These are phyloP conservation scores for Agrochola circellaris DNA, from an alignment of 2,888 invertebrate species.

Conservation along the genomic window DNA sequence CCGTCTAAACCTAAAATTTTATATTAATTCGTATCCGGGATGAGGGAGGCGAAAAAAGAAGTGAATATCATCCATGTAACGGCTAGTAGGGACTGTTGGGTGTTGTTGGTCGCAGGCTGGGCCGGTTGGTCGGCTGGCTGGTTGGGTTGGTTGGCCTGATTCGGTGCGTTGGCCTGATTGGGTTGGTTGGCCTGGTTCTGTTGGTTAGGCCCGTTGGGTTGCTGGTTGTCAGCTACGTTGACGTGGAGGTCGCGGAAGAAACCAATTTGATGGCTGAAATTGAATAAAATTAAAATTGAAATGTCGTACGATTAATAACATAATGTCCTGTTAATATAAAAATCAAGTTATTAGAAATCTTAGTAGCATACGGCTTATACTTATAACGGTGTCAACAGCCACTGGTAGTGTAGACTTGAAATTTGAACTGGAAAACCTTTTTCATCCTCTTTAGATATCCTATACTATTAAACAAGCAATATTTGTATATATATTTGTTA, in stretches of 20 bases:
- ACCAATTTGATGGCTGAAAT: conserved; percentile 93
- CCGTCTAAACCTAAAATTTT: conserved; percentile 25
- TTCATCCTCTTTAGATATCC: not conserved
- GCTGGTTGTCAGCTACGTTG: conserved; percentile 71
- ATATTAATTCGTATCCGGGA: conserved; percentile 94
- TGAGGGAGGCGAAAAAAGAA: conserved; percentile 97
- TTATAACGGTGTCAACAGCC: not conserved
- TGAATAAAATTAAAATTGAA: not conserved
- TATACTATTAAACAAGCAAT: no score
- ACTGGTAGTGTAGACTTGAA: not conserved
- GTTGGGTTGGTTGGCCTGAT: conserved; percentile 51
- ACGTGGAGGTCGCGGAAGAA: conserved; percentile 92
- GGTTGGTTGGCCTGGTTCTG: conserved; percentile 58
- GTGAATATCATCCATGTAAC: conserved; percentile 97
- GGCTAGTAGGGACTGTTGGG: conserved; percentile 90
- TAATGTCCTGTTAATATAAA: not conserved
- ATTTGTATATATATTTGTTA: no score
- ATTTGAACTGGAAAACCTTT: not conserved
- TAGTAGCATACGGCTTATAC: not conserved
- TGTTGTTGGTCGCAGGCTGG: conserved; percentile 55
- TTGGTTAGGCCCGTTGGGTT: conserved; percentile 41
- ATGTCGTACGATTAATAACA: not conserved
- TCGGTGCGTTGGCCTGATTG: conserved; percentile 45
- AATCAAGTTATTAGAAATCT: not conserved
- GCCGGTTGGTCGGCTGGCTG: conserved; percentile 63